Percentiles rank a stretch among this genome's conserved stretches.
Evolutionary conservation across 2,113 vertebrate species (phyloP).

Genomic region (Sebastes fasciatus): DNA sequence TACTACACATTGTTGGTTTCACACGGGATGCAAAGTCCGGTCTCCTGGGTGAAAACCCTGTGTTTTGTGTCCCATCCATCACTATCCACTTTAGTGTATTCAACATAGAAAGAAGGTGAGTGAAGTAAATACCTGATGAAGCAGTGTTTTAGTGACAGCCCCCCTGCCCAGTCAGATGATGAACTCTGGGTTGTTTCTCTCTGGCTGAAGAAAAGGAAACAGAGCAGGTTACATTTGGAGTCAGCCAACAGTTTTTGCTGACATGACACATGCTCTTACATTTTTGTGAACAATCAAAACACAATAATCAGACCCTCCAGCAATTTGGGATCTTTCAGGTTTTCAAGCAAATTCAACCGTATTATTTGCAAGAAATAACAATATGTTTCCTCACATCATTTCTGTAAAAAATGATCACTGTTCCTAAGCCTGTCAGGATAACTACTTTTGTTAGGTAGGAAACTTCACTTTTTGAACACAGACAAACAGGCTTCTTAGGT

Average conservation of each 20-base stretch:
- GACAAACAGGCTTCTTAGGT: no score
- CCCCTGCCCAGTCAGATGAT: conserved; percentile 41
- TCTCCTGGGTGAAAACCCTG: no score
- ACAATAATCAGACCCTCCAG: background rate
- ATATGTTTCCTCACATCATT: no score
- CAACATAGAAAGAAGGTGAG: background rate
- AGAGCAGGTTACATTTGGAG: conserved; percentile 9
- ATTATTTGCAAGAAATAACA: background rate
- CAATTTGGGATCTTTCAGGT: background rate
- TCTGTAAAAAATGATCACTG: background rate
- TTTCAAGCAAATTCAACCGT: background rate
- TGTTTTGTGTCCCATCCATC: no score
- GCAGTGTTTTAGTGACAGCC: conserved; percentile 20
- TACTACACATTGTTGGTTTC: no score
- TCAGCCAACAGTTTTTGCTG: background rate
- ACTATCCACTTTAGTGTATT: background rate
- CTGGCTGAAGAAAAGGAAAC: conserved; percentile 32
- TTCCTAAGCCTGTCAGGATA: background rate
- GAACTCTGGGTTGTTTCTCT: conserved; percentile 44
- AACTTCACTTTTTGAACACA: no score
- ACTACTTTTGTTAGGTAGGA: background rate
- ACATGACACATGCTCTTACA: background rate
- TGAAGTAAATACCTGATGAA: conserved; percentile 55
- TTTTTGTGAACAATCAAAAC: background rate
- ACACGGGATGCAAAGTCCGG: no score